Conservation (phyloP, 2,797 vertebrate genomes). For the Luscinia megarhynchos region DNA sequence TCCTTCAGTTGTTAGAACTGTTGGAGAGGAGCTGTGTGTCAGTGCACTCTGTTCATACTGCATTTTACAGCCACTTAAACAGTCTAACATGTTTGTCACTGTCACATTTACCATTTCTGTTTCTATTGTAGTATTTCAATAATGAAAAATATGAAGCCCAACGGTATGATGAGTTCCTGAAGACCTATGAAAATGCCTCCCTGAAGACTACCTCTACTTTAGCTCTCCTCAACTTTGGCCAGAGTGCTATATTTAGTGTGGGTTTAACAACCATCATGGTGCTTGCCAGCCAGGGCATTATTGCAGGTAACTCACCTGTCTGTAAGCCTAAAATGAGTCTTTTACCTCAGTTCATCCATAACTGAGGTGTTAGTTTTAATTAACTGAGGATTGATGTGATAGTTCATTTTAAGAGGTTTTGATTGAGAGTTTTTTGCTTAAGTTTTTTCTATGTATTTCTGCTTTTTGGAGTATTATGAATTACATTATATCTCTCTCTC, state of each 20-base stretch:
- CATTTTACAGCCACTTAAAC: not conserved
- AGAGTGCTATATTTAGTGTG: conserved; percentile 92
- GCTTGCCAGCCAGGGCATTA: conserved; percentile 92
- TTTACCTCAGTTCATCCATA: not conserved
- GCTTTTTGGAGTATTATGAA: not conserved
- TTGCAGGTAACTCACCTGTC: conserved; percentile 83
- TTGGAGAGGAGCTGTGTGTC: not conserved
- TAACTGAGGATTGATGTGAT: not conserved
- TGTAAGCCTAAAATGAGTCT: not conserved
- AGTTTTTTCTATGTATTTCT: not conserved
- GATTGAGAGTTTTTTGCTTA: not conserved
- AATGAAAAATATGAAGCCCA: conserved; percentile 97
- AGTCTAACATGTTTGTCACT: not conserved
- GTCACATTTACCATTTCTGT: not conserved
- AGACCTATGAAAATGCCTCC: conserved; percentile 91
- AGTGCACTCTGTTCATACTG: not conserved
- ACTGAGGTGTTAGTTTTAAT: not conserved
- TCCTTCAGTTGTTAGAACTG: not conserved
- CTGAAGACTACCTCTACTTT: conserved; percentile 95
- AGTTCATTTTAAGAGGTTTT: not conserved
- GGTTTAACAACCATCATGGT: conserved; percentile 94
- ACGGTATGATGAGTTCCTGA: conserved; percentile 90
- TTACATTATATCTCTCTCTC: not conserved
- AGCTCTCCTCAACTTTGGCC: conserved; percentile 96
- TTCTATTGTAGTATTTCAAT: conserved; percentile 92